Evolutionary conservation across 2,797 vertebrate species (phyloP), one percentile per base, ranked within the genome.

Genomic region (Sciurus carolinensis): DNA sequence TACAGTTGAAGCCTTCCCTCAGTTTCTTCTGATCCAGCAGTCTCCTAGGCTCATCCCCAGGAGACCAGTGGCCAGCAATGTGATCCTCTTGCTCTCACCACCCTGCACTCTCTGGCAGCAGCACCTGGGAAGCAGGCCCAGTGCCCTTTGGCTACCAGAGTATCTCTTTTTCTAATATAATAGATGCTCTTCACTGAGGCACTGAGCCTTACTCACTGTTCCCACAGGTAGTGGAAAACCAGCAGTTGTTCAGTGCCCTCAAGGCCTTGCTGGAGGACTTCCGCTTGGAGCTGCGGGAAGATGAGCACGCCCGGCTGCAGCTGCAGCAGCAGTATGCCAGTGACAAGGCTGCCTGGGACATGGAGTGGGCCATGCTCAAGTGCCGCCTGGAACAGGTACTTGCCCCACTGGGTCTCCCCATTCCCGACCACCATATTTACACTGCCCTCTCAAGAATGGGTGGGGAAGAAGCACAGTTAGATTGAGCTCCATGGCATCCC

Each of bases 271-370:
- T 99, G 98, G 99, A 99, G 95, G 99, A 99, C 92, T 99, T 99
- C 96, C 99, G 99, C 50, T 97, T 97, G 0, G 99, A 99, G 98
- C 98, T 99, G 95, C 98, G 97, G 54, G 99, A 99, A 0, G 99
- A 99, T 88, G 99, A 99, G 95, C 95, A 96, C 0, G 98, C 99
- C 33, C 99, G 99, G 30, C 98, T 98, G 97, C 99, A 99, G 8
- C 98, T 99, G 85, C 99, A 99, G 98, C 99, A 99, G 97, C 98
- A 98, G 66, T 99, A 99, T 0, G 99, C 99, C 97, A 99, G 98
- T 67, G 99, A 99, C 98, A 99, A 99, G 98, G 99, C 99, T 1
- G 97, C 99, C 93, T 99, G 99, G 99, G 99, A 99, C 91, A 98
- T 99, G 97, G 99, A 99, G 97, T 98, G 99, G 98, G 98, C 99